A percentile compares a stretch with the other conserved stretches of the same genome.
These are phyloP conservation scores for Acheta domesticus DNA, from an alignment of 2,888 invertebrate species.

Conservation along the genomic window DNA sequence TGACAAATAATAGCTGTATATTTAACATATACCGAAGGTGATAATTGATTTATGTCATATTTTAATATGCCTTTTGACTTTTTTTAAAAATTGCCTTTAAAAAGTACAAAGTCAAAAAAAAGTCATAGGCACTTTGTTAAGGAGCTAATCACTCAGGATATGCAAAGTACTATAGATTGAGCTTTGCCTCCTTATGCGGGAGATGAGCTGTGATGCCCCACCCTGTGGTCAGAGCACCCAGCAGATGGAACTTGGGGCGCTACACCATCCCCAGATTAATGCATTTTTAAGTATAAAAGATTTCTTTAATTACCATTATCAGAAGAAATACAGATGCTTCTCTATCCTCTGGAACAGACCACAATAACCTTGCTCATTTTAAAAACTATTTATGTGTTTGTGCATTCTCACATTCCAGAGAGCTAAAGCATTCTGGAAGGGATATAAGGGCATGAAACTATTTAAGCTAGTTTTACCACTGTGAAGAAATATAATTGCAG, in stretches of 20 bases:
- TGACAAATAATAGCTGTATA: constrained; percentile 30
- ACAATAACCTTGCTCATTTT: constrained; percentile 38
- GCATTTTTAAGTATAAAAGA: constrained; percentile 31
- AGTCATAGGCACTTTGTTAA: constrained; percentile 37
- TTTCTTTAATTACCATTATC: constrained; percentile 32
- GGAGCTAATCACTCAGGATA: constrained; percentile 36
- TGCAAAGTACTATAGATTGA: constrained; percentile 27
- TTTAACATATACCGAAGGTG: constrained; percentile 31
- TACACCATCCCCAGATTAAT: constrained; percentile 26
- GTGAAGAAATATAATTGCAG: constrained; percentile 21
- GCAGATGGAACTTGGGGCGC: constrained; percentile 26
- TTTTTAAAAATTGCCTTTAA: constrained; percentile 37
- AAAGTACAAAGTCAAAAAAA: constrained; percentile 38
- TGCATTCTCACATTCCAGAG: constrained; percentile 49
- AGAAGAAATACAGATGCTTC: constrained; percentile 26
- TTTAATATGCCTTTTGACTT: constrained; percentile 37
- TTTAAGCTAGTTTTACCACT: constrained; percentile 24
- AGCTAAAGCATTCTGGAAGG: constrained; percentile 45
- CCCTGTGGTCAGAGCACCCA: neutral
- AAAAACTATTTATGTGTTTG: constrained; percentile 35
- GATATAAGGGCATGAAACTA: constrained; percentile 52
- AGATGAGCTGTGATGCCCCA: neutral
- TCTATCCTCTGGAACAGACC: constrained; percentile 33
- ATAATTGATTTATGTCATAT: constrained; percentile 33
- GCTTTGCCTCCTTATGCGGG: neutral